Conservation (phyloP, 2,888 invertebrate genomes). For the Chymomyza amoena region DNA sequence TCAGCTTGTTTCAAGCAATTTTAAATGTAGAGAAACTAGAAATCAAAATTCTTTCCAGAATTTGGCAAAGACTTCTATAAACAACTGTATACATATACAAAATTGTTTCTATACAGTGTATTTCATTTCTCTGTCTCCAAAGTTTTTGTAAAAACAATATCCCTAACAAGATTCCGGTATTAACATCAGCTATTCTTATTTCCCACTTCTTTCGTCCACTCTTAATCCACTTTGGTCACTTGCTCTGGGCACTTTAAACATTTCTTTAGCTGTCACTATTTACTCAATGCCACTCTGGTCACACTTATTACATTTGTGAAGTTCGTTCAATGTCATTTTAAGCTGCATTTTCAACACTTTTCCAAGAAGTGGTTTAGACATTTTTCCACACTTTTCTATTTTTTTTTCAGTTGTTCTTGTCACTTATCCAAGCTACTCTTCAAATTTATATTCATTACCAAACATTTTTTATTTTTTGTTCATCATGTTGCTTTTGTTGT, state of each 20-base stretch:
- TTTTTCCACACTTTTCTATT: background rate
- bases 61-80: too few species aligned
- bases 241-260: too few species aligned
- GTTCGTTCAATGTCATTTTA: background rate
- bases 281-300: background rate
- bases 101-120: too few species aligned
- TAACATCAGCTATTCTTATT: background rate
- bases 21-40: too few species aligned
- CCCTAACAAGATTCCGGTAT: too few species aligned
- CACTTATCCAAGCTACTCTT: background rate
- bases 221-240: too few species aligned
- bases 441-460: constrained; percentile 59
- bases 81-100: too few species aligned
- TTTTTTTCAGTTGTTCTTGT: constrained; percentile 1
- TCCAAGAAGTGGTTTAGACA: constrained; percentile 2
- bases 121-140: too few species aligned
- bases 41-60: too few species aligned
- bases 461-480: constrained; percentile 21
- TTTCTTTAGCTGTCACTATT: too few species aligned
- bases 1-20: too few species aligned
- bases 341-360: constrained; percentile 19
- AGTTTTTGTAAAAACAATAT: too few species aligned
- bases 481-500: background rate
- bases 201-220: background rate
- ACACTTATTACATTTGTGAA: background rate